Percentiles rank a stretch among this genome's conserved stretches.
These are phyloP conservation scores for Ammodytes dubius DNA, from an alignment of 2,113 vertebrate genomes.

Conservation along the genomic window DNA sequence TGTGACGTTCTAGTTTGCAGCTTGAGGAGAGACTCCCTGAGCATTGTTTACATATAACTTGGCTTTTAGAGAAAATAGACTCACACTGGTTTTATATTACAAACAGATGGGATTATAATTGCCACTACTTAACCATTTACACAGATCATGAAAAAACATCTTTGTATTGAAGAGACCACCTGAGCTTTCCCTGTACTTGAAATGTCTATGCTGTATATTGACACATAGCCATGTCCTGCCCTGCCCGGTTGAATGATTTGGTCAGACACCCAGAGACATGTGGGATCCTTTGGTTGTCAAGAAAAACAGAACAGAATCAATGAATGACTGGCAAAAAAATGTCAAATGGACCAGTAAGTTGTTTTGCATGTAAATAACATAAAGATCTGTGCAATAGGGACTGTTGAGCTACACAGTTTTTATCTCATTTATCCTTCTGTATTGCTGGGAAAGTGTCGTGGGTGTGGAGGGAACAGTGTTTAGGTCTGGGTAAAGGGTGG, in stretches of 20 bases:
- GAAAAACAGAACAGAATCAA: slow-evolving; percentile 50
- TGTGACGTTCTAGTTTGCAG: slow-evolving; percentile 7
- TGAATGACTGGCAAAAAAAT: slow-evolving; percentile 63
- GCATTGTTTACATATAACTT: slow-evolving; percentile 9
- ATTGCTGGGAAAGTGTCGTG: slow-evolving; percentile 50
- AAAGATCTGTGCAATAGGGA: not conserved
- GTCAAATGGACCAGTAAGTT: not conserved
- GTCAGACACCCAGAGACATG: slow-evolving; percentile 36
- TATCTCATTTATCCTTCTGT: not conserved
- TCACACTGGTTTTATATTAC: slow-evolving; percentile 4
- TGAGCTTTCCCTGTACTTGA: slow-evolving; percentile 29
- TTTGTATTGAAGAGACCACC: slow-evolving; percentile 18
- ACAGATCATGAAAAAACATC: slow-evolving; percentile 6
- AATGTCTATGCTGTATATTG: slow-evolving; percentile 41
- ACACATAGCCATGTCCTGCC: slow-evolving; percentile 25
- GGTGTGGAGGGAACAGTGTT: slow-evolving; percentile 64
- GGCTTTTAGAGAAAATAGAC: not conserved
- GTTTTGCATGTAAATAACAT: not conserved
- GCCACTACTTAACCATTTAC: not conserved
- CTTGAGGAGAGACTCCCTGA: not conserved
- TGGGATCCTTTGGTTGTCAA: slow-evolving; percentile 48
- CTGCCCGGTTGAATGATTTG: slow-evolving; percentile 57
- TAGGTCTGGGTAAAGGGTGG: slow-evolving; percentile 64
- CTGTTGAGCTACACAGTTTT: too few relatives aligned
- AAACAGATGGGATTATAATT: not conserved